A percentile compares a stretch with the other conserved stretches of the same genome.
These are phyloP conservation scores for Ciconia stormi DNA, from an alignment of 2,113 vertebrate genomes.

Conservation along the genomic window DNA sequence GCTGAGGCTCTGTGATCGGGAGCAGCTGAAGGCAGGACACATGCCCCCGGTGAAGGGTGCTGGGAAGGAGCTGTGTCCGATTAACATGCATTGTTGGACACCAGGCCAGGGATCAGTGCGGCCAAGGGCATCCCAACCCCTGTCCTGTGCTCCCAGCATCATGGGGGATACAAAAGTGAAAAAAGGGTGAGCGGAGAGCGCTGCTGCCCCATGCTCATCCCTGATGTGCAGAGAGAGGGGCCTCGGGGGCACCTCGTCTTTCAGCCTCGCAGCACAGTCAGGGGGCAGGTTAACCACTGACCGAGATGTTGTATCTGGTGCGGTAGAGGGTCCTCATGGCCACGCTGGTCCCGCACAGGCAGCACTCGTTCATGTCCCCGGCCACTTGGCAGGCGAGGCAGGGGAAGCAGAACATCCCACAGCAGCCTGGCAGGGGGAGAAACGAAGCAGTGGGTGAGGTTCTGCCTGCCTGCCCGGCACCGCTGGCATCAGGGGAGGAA, in stretches of 20 bases:
- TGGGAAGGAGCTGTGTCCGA: background rate
- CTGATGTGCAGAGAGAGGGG: background rate
- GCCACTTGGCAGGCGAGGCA: slow-evolving; percentile 81
- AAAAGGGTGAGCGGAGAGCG: accelerated
- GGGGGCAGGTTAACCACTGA: slow-evolving; percentile 22
- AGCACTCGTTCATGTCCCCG: slow-evolving; percentile 82
- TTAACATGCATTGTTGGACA: accelerated
- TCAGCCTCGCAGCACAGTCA: accelerated
- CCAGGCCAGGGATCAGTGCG: accelerated
- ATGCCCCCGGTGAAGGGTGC: background rate
- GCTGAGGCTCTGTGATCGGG: background rate
- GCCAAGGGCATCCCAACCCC: background rate
- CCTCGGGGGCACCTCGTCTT: accelerated
- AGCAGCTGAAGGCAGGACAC: background rate
- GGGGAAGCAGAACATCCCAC: slow-evolving; percentile 67
- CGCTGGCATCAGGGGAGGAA: accelerated
- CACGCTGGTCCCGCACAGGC: slow-evolving; percentile 74
- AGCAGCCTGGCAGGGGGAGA: slow-evolving; percentile 24
- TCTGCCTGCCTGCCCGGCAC: accelerated
- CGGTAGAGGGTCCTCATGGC: slow-evolving; percentile 85
- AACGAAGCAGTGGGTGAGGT: background rate
- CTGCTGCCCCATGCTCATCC: background rate
- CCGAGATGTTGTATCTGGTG: slow-evolving; percentile 84
- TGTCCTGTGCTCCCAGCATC: background rate
- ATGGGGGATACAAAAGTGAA: accelerated